These are phyloP conservation scores for Hedya salicella DNA, from an alignment of 2,888 invertebrate species.

Conservation along the genomic window DNA sequence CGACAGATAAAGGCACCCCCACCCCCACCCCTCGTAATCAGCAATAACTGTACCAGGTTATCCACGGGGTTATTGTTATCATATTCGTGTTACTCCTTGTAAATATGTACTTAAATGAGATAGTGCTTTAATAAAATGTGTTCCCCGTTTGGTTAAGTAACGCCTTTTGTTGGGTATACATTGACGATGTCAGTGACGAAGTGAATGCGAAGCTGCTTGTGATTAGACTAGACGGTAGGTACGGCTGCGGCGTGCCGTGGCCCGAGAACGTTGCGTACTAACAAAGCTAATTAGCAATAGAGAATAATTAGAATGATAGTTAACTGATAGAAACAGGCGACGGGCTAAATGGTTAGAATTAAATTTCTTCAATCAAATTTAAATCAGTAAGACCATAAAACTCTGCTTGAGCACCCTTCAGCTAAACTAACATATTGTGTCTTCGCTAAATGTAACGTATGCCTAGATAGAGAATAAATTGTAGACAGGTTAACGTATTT, in stretches of 20 bases:
- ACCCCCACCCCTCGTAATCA: slow-evolving; percentile 38
- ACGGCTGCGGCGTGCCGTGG: slow-evolving; percentile 56
- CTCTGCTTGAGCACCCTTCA: slow-evolving; percentile 74
- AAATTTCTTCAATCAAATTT: slow-evolving; percentile 61
- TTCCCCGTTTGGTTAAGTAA: slow-evolving; percentile 68
- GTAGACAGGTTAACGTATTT: slow-evolving; percentile 50
- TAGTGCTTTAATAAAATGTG: slow-evolving; percentile 82
- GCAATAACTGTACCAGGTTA: slow-evolving; percentile 51
- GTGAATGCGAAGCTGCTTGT: slow-evolving; percentile 58
- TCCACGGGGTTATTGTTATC: slow-evolving; percentile 60
- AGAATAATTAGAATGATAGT: slow-evolving; percentile 46
- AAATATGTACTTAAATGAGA: slow-evolving; percentile 79
- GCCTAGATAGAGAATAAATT: slow-evolving; percentile 69
- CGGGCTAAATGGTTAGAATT: slow-evolving; percentile 47
- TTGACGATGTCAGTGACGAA: slow-evolving; percentile 43
- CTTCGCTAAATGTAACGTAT: slow-evolving; percentile 63
- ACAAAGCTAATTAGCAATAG: slow-evolving; percentile 55
- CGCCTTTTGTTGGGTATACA: slow-evolving; percentile 53
- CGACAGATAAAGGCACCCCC: slow-evolving; percentile 75
- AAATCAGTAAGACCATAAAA: slow-evolving; percentile 69
- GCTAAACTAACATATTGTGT: slow-evolving; percentile 66
- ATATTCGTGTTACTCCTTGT: slow-evolving; percentile 67
- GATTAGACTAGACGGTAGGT: slow-evolving; percentile 56
- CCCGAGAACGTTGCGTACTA: slow-evolving; percentile 56
- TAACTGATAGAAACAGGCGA: slow-evolving; percentile 45